phyloP scores from a whole-genome alignment of 2,888 invertebrate species.

The Entomobrya proxima region DNA sequence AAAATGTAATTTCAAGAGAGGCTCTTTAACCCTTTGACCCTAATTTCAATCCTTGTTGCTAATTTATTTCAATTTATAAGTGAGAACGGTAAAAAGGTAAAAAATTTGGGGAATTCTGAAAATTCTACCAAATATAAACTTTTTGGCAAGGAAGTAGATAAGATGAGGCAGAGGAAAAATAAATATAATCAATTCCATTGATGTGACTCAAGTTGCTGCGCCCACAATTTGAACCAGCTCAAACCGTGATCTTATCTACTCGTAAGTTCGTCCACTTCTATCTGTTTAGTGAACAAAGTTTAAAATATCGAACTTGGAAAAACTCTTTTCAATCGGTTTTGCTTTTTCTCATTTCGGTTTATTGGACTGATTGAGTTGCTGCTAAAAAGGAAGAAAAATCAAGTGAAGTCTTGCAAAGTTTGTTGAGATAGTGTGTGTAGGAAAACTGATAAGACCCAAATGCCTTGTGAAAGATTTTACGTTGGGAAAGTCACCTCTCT shows the following conservation, averaged over 20 bases:
- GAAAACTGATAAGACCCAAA: background rate
- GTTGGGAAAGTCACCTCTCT: background rate
- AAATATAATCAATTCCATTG: no score
- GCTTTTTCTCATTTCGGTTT: background rate
- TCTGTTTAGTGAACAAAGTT: no score
- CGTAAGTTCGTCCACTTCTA: no score
- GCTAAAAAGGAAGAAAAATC: background rate
- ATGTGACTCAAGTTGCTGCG: no score
- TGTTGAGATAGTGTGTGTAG: background rate
- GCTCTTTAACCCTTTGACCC: background rate
- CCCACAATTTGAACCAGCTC: no score
- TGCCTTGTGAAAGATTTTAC: background rate
- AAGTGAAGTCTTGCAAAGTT: background rate
- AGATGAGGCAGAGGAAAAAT: no score
- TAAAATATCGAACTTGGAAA: no score
- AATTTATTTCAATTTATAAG: constrained; percentile 2
- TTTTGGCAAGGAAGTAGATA: no score
- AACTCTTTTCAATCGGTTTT: no score
- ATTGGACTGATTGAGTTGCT: background rate
- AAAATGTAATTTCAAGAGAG: constrained; percentile 4
- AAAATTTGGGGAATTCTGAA: no score
- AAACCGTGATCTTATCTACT: no score
- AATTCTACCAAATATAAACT: no score
- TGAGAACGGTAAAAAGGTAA: background rate
- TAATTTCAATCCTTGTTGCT: background rate